These are phyloP conservation scores for Calyptomena viridis DNA, from an alignment of 2,113 vertebrate genomes.

Conservation along the genomic window DNA sequence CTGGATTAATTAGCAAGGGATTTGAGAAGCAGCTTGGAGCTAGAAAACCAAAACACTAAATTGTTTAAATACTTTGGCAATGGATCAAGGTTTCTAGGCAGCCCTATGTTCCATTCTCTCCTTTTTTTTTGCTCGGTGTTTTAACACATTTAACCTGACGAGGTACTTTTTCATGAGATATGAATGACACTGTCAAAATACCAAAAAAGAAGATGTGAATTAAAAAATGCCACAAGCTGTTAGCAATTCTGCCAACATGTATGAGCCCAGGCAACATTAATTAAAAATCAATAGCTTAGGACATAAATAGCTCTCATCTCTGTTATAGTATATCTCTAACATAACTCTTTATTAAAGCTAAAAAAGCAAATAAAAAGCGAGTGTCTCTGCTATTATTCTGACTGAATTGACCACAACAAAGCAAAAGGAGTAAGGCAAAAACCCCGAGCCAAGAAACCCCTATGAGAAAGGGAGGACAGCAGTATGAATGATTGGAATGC, in stretches of 20 bases:
- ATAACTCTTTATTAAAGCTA: conserved; percentile 65
- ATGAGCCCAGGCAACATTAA: conserved; percentile 79
- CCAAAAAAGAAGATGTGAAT: conserved; percentile 77
- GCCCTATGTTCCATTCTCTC: conserved; percentile 75
- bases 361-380: conserved; percentile 24
- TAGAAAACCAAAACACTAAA: conserved; percentile 85
- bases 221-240: conserved; percentile 84
- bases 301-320: conserved; percentile 77
- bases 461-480: conserved; percentile 68
- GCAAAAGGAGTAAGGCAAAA: conserved; percentile 62
- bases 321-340: conserved; percentile 70
- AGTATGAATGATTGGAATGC: conserved; percentile 73
- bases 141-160: conserved; percentile 83
- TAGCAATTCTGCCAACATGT: conserved; percentile 78
- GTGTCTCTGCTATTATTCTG: conserved; percentile 67
- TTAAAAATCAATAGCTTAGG: conserved; percentile 81
- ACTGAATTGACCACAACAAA: conserved; percentile 73
- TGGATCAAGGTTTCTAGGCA: conserved; percentile 86
- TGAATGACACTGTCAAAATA: conserved; percentile 84
- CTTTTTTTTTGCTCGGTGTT: conserved; percentile 68
- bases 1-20: conserved; percentile 87
- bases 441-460: conserved; percentile 41
- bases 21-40: conserved; percentile 83
- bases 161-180: conserved; percentile 80
- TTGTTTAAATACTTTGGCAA: conserved; percentile 89